Percentiles rank a stretch among this genome's conserved stretches.
These are phyloP conservation scores for Riptortus pedestris DNA, from an alignment of 1,140 invertebrate species.

Conservation along the genomic window DNA sequence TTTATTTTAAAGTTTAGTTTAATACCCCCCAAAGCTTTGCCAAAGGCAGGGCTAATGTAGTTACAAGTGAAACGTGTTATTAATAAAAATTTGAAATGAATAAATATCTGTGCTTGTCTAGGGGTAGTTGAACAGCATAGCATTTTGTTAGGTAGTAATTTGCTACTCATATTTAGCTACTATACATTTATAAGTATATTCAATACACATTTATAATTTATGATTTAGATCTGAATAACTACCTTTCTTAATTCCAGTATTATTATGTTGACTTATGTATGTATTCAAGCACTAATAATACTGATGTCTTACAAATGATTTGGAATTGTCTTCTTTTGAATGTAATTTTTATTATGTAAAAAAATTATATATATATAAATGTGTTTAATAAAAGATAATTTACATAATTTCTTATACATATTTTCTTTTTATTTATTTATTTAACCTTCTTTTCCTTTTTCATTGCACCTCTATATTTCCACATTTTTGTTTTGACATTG, in stretches of 20 bases:
- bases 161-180: slow-evolving; percentile 22
- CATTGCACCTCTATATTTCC: background rate
- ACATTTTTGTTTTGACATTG: background rate
- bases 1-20: slow-evolving; percentile 2
- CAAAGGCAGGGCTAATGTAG: slow-evolving; percentile 10
- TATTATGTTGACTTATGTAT: slow-evolving; percentile 20
- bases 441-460: background rate
- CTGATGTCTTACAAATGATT: background rate
- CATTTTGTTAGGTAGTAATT: slow-evolving; percentile 24
- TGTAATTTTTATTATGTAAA: slow-evolving; percentile 26
- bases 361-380: slow-evolving; percentile 15
- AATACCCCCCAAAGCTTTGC: background rate
- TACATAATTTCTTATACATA: background rate
- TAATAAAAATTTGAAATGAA: too few relatives aligned
- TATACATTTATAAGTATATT: slow-evolving; percentile 4
- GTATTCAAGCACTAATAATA: slow-evolving; percentile 16
- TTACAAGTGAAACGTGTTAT: background rate
- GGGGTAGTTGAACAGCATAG: slow-evolving; percentile 27
- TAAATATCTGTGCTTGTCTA: slow-evolving; percentile 21
- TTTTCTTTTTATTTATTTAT: slow-evolving; percentile 1
- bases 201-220: slow-evolving; percentile 13
- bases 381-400: slow-evolving; percentile 16
- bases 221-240: slow-evolving; percentile 26
- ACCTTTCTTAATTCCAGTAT: slow-evolving; percentile 22
- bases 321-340: slow-evolving; percentile 17